A percentile compares a stretch with the other conserved stretches of the same genome.
phyloP scores from a whole-genome alignment of 2,888 invertebrate genomes.

The Sipha maydis region DNA sequence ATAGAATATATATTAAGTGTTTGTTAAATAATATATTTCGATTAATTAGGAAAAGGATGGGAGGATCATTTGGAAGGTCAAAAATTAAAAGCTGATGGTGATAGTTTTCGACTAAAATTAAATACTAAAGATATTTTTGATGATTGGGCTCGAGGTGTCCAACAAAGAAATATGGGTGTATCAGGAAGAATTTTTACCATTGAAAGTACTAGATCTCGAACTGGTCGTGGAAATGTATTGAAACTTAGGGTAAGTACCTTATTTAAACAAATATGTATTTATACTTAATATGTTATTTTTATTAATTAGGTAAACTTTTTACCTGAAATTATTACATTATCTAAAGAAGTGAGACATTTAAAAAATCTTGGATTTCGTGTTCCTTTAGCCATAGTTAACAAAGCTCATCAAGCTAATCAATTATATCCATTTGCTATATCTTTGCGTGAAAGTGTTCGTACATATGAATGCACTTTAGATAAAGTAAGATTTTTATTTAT shows the following conservation, averaged over 20 bases:
- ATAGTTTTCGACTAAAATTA: slow-evolving; percentile 94
- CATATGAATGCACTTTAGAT: slow-evolving; percentile 95
- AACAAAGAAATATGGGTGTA: slow-evolving; percentile 92
- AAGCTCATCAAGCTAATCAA: slow-evolving; percentile 98
- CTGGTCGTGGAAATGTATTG: slow-evolving; percentile 83
- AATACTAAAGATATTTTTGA: slow-evolving; percentile 98
- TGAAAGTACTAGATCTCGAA: slow-evolving; percentile 81
- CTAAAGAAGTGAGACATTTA: slow-evolving; percentile 87
- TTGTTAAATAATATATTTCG: neutral
- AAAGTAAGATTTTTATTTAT: slow-evolving; percentile 75
- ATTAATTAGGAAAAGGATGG: slow-evolving; percentile 87
- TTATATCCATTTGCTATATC: slow-evolving; percentile 99
- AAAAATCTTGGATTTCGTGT: slow-evolving; percentile 81
- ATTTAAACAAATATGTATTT: slow-evolving; percentile 16
- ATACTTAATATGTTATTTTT: slow-evolving; percentile 16
- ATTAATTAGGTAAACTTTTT: slow-evolving; percentile 82
- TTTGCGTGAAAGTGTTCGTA: slow-evolving; percentile 94
- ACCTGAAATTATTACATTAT: slow-evolving; percentile 96
- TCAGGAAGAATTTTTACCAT: slow-evolving; percentile 94
- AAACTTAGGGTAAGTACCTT: slow-evolving; percentile 76
- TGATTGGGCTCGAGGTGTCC: slow-evolving; percentile 95
- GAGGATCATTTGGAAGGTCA: slow-evolving; percentile 99
- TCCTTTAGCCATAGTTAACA: slow-evolving; percentile 97
- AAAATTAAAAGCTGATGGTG: slow-evolving; percentile 95
- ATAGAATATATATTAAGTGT: neutral